These are phyloP conservation scores for Cataglyphis altisquamis DNA, from an alignment of 2,888 invertebrate genomes.

Conservation along the genomic window DNA sequence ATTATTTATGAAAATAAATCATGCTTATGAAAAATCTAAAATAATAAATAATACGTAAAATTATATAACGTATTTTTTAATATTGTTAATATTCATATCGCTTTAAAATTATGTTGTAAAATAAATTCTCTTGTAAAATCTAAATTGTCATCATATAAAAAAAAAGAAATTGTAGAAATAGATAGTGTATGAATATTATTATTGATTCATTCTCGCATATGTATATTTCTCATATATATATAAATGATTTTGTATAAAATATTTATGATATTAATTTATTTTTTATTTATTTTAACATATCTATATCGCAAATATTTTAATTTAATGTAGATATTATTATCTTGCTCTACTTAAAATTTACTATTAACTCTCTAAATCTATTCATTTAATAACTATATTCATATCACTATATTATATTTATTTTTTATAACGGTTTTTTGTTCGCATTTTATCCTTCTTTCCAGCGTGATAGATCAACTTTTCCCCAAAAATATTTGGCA, in stretches of 20 bases:
- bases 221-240: neutral
- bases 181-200: neutral
- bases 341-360: neutral
- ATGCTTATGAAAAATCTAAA: too few relatives aligned
- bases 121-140: too few relatives aligned
- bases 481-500: neutral
- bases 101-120: too few relatives aligned
- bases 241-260: slow-evolving; percentile 1
- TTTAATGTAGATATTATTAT: neutral
- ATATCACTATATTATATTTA: neutral
- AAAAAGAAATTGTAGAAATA: neutral
- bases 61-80: too few relatives aligned
- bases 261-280: neutral
- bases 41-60: too few relatives aligned
- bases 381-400: neutral
- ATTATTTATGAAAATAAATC: too few relatives aligned
- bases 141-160: too few relatives aligned
- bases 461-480: neutral
- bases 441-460: neutral
- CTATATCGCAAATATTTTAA: neutral
- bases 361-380: neutral
- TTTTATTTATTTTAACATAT: neutral
- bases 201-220: neutral
- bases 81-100: too few relatives aligned
- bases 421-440: neutral